phyloP scores from a whole-genome alignment of 1,140 invertebrate species.

The Ephestia elutella region DNA sequence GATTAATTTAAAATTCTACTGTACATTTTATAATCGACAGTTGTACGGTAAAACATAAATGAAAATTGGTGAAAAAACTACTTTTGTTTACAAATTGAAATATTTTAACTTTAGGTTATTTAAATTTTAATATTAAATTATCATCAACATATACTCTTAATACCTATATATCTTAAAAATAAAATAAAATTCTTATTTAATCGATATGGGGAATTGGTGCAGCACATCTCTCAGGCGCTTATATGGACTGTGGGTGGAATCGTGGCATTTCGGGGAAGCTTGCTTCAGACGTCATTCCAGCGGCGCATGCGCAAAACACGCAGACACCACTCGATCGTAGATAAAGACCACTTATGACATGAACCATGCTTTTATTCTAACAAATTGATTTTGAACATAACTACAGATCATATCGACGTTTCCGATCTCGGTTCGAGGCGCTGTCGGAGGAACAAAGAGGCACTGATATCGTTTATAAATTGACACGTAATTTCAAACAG shows the following conservation, averaged over 20 bases:
- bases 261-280: constrained; percentile 53
- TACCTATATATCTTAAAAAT: too few species aligned
- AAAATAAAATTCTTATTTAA: too few species aligned
- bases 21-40: too few species aligned
- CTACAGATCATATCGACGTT: constrained; percentile 22
- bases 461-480: constrained; percentile 36
- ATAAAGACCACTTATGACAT: constrained; percentile 62
- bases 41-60: too few species aligned
- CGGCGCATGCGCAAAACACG: constrained; percentile 53
- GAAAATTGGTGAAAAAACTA: too few species aligned
- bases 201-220: background rate
- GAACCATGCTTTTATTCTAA: constrained; percentile 53
- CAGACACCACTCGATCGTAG: constrained; percentile 58
- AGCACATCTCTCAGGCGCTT: background rate
- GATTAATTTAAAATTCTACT: too few species aligned
- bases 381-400: constrained; percentile 62
- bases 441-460: constrained; percentile 23
- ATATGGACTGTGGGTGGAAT: too few species aligned
- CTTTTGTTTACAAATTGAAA: too few species aligned
- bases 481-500: constrained; percentile 34
- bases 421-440: constrained; percentile 23
- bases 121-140: too few species aligned
- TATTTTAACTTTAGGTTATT: too few species aligned
- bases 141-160: too few species aligned
- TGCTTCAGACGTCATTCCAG: constrained; percentile 34